Base-by-base conservation (phyloP, 2,888 invertebrate species). In the Heliconius sara region DNA sequence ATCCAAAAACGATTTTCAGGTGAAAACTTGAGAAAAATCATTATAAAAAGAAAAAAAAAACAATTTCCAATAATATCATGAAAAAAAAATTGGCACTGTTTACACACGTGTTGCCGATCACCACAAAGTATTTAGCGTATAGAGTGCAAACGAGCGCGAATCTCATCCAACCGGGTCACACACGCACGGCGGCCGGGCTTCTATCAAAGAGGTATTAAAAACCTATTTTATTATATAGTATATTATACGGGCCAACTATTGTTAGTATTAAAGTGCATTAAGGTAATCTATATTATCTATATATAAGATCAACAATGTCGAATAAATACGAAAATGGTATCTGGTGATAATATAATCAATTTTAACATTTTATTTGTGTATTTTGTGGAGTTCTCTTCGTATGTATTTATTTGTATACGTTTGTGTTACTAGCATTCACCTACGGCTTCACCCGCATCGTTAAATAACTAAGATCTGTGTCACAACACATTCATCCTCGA, bases 141-240 rank as follows among this genome's bases (percentile, higher is more conserved):
- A 43, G 71, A 34, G 66, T 76, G 66, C 72, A 34, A 52, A 76
- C 68, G 16, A 75, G 76, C 66, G 75, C 43, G 75, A 75, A 75
- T 75, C 65, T 65, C 71, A 63, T 78, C 71, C 60, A 81, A 77
- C 73, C 68, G 76, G 81, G 81, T 81, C 81, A 79, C 68, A 77
- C 72, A 78, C 78, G 76, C 76, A 76, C 68, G 22, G 7, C 57
- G 65, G 65, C 73, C 68, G 57, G 7, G 78, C 67, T 78, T 27
- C 57, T 73, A 66, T 73, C 78, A 67, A 73, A 67, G 27, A 27
- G 22, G 65, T 65, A 47, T 73, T 43, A 43, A 68, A 57, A 60
- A 60, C 60, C 12, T 47, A 71, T 57, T 34, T 13, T 25, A 60
- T 27, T 27, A 65, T 63, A 57, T 6, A 57, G 22, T 73, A 57